phyloP scores from a whole-genome alignment of 2,888 invertebrate species.

The Drosophila anomelani region DNA sequence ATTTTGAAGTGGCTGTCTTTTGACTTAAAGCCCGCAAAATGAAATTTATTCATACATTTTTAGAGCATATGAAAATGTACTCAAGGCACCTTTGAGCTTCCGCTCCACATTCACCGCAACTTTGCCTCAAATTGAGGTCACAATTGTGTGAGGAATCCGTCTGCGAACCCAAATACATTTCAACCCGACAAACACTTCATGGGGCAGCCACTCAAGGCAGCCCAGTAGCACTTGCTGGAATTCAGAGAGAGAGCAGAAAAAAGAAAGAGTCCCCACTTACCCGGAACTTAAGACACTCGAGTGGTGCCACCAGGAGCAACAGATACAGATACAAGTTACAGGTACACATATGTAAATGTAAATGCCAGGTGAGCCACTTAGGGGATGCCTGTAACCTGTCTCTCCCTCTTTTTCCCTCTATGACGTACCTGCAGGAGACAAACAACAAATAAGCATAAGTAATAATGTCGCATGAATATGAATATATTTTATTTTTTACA shows the following conservation, averaged over 20 bases:
- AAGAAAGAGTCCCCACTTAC: conserved; percentile 69
- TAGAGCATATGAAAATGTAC: conserved; percentile 28
- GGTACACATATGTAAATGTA: conserved; percentile 39
- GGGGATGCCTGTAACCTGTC: conserved; percentile 17
- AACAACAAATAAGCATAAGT: conserved; percentile 62
- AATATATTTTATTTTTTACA: conserved; percentile 38
- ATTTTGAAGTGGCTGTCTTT: background rate
- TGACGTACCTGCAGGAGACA: conserved; percentile 67
- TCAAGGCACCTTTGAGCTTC: conserved; percentile 39
- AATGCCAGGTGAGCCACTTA: conserved; percentile 48
- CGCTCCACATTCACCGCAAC: conserved; percentile 60
- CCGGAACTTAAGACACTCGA: conserved; percentile 75
- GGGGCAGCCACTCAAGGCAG: conserved; percentile 66
- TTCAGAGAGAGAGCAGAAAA: conserved; percentile 40
- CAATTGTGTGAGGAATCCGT: conserved; percentile 37
- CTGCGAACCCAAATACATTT: conserved; percentile 62
- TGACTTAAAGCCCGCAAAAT: conserved; percentile 19
- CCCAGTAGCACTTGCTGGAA: conserved; percentile 74
- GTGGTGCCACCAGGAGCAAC: conserved; percentile 50
- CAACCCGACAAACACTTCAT: conserved; percentile 45
- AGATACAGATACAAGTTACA: conserved; percentile 36
- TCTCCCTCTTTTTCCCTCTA: background rate
- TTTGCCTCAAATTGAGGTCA: conserved; percentile 60
- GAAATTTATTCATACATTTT: conserved; percentile 34
- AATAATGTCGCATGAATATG: conserved; percentile 74